A percentile compares a stretch with the other conserved stretches of the same genome.
phyloP scores from a whole-genome alignment of 1,140 invertebrate species.

The Leptinotarsa defecta region DNA sequence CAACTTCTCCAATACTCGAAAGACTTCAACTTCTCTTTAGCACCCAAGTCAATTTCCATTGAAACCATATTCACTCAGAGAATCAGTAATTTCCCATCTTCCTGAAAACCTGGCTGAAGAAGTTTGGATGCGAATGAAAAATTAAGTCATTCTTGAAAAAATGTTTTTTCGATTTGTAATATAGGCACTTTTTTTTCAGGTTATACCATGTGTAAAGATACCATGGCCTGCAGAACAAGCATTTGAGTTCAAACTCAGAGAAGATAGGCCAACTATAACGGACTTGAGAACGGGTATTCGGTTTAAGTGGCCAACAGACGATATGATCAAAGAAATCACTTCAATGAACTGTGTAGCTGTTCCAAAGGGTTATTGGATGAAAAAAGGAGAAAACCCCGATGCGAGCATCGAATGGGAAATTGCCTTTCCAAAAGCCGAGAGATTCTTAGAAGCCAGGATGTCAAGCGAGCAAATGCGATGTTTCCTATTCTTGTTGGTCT shows the following conservation, averaged over 20 bases:
- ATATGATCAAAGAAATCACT: slow-evolving; percentile 68
- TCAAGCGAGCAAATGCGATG: slow-evolving; percentile 70
- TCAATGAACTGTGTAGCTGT: slow-evolving; percentile 70
- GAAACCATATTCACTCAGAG: too few relatives aligned
- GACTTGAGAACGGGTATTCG: slow-evolving; percentile 42
- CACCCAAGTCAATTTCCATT: too few relatives aligned
- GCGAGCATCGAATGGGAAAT: slow-evolving; percentile 74
- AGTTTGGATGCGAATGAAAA: too few relatives aligned
- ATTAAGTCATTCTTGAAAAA: too few relatives aligned
- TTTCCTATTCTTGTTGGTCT: slow-evolving; percentile 66
- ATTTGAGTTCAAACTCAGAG: slow-evolving; percentile 42
- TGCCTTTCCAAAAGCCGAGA: slow-evolving; percentile 72
- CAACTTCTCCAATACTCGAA: too few relatives aligned
- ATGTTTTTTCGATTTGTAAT: too few relatives aligned
- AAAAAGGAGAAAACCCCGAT: slow-evolving; percentile 61
- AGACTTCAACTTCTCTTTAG: too few relatives aligned
- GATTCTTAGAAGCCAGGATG: slow-evolving; percentile 71
- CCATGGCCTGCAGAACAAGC: slow-evolving; percentile 44
- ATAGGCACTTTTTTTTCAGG: slow-evolving; percentile 21
- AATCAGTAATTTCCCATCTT: too few relatives aligned
- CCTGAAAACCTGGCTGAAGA: too few relatives aligned
- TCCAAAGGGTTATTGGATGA: slow-evolving; percentile 68
- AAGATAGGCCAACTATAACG: slow-evolving; percentile 43
- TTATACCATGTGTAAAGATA: slow-evolving; percentile 47
- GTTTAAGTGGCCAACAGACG: slow-evolving; percentile 69